phyloP scores from a whole-genome alignment of 2,113 vertebrate species.

The Jacana jacana region DNA sequence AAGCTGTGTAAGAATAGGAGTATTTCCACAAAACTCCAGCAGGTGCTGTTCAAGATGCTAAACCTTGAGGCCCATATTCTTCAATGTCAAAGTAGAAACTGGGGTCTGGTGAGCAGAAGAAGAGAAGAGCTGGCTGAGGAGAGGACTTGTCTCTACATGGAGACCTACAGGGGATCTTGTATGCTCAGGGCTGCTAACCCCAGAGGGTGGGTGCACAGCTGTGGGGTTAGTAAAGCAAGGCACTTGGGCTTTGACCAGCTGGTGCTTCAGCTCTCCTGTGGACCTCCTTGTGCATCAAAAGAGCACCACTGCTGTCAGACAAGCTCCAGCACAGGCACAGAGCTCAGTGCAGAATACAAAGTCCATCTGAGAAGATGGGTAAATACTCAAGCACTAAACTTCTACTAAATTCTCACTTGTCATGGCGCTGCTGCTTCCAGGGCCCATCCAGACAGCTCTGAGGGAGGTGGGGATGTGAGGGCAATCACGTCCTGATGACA shows the following conservation, averaged over 20 bases:
- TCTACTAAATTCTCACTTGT: neutral
- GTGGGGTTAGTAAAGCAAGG: neutral
- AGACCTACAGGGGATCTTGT: rapidly evolving
- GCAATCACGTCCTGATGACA: neutral
- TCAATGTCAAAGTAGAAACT: neutral
- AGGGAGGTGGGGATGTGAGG: neutral
- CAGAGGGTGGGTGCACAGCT: neutral
- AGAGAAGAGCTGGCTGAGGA: neutral
- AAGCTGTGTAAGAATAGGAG: neutral
- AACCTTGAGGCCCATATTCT: neutral
- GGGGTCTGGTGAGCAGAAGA: neutral
- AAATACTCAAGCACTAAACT: neutral
- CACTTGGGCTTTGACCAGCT: neutral
- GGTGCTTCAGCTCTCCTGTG: neutral
- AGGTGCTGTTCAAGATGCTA: neutral
- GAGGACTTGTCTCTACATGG: neutral
- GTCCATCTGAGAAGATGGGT: neutral
- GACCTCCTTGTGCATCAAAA: neutral
- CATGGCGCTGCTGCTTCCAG: neutral
- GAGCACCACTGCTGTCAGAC: neutral
- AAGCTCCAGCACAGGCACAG: neutral
- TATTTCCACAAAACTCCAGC: neutral
- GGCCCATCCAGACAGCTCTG: rapidly evolving
- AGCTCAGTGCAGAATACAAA: neutral
- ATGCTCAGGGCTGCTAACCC: rapidly evolving